Percentiles rank a stretch among this genome's conserved stretches.
Conservation (phyloP, 2,888 invertebrate species). For the Adelphocoris suturalis region DNA sequence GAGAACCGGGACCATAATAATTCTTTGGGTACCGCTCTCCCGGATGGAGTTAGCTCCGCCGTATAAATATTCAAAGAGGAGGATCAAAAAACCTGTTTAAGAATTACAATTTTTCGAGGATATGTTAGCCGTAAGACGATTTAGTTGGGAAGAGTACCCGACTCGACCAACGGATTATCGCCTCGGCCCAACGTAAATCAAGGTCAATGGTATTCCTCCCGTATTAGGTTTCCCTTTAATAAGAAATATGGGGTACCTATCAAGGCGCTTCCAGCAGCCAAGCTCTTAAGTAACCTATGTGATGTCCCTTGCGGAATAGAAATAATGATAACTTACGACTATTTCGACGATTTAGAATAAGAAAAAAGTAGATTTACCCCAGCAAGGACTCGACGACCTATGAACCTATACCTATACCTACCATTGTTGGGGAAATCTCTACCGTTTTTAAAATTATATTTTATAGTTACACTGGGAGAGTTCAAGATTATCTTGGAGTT, state of each 20-base stretch:
- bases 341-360: too few species aligned
- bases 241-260: not conserved
- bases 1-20: conserved; percentile 4
- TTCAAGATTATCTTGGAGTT: too few species aligned
- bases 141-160: conserved; percentile 2
- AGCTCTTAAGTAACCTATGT: too few species aligned
- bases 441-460: too few species aligned
- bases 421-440: too few species aligned
- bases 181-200: not conserved
- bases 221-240: not conserved
- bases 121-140: conserved; percentile 36
- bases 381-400: too few species aligned
- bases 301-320: too few species aligned
- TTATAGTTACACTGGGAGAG: too few species aligned
- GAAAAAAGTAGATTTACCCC: too few species aligned
- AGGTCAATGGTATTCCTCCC: not conserved
- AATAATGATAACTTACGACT: too few species aligned
- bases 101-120: conserved; percentile 49
- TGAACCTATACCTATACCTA: too few species aligned
- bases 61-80: conserved; percentile 18
- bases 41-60: not conserved
- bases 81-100: conserved; percentile 30
- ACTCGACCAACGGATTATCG: not conserved
- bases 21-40: conserved; percentile 25
- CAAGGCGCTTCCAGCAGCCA: not conserved